These are phyloP conservation scores for Chloropsis hardwickii DNA, from an alignment of 2,113 vertebrate genomes.

Conservation along the genomic window DNA sequence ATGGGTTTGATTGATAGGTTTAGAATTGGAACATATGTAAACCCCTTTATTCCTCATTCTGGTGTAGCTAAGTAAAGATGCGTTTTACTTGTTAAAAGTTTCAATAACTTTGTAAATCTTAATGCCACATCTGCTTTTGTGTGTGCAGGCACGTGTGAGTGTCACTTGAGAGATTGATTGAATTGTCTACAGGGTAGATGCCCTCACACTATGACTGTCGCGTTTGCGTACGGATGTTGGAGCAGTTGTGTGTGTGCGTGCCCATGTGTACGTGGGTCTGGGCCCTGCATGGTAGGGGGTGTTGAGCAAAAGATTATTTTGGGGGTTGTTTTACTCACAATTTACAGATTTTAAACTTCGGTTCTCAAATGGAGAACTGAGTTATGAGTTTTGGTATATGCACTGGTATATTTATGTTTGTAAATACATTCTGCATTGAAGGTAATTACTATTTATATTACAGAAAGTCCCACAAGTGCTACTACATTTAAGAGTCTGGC, in stretches of 20 bases:
- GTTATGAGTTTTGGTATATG: not conserved
- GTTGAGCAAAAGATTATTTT: not conserved
- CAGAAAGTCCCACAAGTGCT: slow-evolving; percentile 39
- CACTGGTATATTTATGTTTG: not conserved
- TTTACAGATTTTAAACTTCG: not conserved
- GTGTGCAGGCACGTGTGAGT: slow-evolving; percentile 82
- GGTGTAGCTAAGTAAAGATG: slow-evolving; percentile 90
- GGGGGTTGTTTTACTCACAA: not conserved
- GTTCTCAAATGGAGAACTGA: not conserved
- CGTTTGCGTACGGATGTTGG: not conserved
- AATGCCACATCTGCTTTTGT: slow-evolving; percentile 96
- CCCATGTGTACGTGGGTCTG: not conserved
- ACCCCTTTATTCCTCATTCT: slow-evolving; percentile 96
- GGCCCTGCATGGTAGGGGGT: not conserved
- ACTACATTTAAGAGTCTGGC: slow-evolving; percentile 41
- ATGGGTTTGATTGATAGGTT: slow-evolving; percentile 99
- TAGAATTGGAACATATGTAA: slow-evolving; percentile 99
- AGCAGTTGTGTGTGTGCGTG: not conserved
- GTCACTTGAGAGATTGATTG: slow-evolving; percentile 88
- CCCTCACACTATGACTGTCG: slow-evolving; percentile 29
- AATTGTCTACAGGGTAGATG: slow-evolving; percentile 71
- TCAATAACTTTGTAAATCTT: slow-evolving; percentile 99
- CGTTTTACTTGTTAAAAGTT: slow-evolving; percentile 99
- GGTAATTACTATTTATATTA: slow-evolving; percentile 50
- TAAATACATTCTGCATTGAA: not conserved